phyloP scores from a whole-genome alignment of 2,113 vertebrate species.

The Pampusana beccarii region DNA sequence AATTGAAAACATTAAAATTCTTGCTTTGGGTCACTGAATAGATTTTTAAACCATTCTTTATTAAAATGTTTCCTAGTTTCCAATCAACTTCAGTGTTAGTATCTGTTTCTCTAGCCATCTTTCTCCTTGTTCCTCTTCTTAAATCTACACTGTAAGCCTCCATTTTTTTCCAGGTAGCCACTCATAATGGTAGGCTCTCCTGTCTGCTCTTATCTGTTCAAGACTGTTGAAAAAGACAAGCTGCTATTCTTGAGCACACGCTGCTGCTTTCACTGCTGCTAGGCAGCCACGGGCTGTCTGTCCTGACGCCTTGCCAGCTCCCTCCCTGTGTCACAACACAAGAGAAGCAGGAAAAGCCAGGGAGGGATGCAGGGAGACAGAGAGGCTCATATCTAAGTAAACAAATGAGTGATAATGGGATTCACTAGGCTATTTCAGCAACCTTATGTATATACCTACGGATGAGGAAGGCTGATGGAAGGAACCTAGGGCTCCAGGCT shows the following conservation, averaged over 20 bases:
- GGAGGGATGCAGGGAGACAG: neutral
- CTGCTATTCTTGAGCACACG: neutral
- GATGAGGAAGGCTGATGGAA: neutral
- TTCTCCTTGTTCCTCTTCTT: neutral
- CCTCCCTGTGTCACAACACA: neutral
- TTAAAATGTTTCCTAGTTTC: neutral
- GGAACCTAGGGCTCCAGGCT: neutral
- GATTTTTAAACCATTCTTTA: neutral
- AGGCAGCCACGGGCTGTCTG: neutral
- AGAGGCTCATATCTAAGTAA: neutral
- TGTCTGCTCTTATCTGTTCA: neutral
- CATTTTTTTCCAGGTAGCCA: neutral
- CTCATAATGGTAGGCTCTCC: neutral
- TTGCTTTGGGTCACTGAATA: neutral
- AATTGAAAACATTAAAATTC: neutral
- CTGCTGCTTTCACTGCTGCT: neutral
- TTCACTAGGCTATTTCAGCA: neutral
- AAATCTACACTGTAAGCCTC: neutral
- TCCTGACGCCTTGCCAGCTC: neutral
- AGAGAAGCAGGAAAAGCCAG: neutral
- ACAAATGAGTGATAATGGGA: neutral
- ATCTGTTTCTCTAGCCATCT: neutral
- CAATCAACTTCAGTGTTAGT: neutral
- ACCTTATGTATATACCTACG: neutral
- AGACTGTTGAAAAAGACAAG: neutral